Base-by-base conservation (phyloP, 1,140 invertebrate genomes). In the Drosophila busckii region DNA sequence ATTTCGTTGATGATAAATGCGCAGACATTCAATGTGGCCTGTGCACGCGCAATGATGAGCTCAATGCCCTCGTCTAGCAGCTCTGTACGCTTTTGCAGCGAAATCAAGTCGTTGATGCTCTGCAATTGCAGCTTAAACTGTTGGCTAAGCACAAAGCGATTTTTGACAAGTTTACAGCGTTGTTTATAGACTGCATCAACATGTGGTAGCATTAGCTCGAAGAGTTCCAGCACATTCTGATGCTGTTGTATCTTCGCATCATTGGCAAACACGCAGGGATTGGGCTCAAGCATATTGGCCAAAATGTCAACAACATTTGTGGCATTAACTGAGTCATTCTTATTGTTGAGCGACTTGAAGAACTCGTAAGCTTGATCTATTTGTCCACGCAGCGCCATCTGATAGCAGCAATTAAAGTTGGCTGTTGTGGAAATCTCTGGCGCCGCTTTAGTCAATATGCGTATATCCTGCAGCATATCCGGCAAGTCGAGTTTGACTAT, bases 381-480 rank as follows among this genome's bases (percentile, higher is more conserved):
- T 10, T 86, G 70, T 1, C 83, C 84, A 4, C 73, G 70, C 6
- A 65, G 34, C 4, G 67, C 65, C 64, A 87, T 67, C 48, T 87
- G 67, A 35, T 76, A 85, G 22, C 85, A 85, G 22, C 85, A 86
- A 40, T 82, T 80, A 2, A 76, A 84, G 34, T 87, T 85, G 3
- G 84, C 80, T 6, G 41, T 60, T 3, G 20, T 46, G 2, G 67
- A 42, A 2, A 84, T 63, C 19, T 80, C 64, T 1, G 85, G 84
- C 2, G 68, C 76, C 0, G 76, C 70, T 32, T 86, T 84, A 2
- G 70, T 80, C 1, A 87, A 20, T 2, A 61, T 59, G 5, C 50
- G 58, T 20, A 87, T 84, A 41, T 87, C 85, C 0, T 84, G 44
- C 9, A 87, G 22, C 83, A 87, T 86, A 25, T 87, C 86, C 0